Base-by-base conservation (phyloP, 1,140 invertebrate genomes). In the Eufriesea mexicana region DNA sequence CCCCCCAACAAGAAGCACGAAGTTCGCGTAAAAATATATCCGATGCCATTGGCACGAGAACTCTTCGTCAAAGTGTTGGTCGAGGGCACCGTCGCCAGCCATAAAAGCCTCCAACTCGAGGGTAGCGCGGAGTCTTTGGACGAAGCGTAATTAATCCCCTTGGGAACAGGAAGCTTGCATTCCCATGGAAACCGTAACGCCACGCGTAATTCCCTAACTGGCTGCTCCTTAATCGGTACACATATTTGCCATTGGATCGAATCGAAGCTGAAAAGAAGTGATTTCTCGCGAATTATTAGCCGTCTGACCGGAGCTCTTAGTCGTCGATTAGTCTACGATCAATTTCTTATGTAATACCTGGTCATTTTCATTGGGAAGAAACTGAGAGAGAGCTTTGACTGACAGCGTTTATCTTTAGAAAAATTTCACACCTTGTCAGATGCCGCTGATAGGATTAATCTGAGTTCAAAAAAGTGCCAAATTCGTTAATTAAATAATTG, bases 401-500 rank as follows among this genome's bases (percentile, higher is more conserved):
- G 35, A 35, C 4, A 4, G 4, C 35, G 35, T 35, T 35, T 2
- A 35, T 4, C 35, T 35, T 35, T 35, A 1, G 35, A 35, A 35
- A 35, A 35, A 35, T 35, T 4, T 35, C 35, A 35, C 35, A 35
- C 35, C 35, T 35, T 54, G 35, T 10, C 28, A 54, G 23, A 49
- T 4, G n/a, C n/a, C n/a, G n/a, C n/a, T n/a, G n/a, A n/a, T n/a
- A n/a, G n/a, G n/a, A n/a, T n/a, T n/a, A n/a, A n/a, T n/a, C n/a
- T n/a, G 5, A 35, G 35, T 7, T 14, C 14, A 8, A 18, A 14
- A 42, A n/a, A 25, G 54, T 47, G n/a, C 45, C 66, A 28, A 55
- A 54, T 28, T 66, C 45, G 51, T 76, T 66, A 25, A 76, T 66
- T 64, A 76, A n/a, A n/a, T n/a, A n/a, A n/a, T n/a, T n/a, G n/a